Evolutionary conservation across 2,888 invertebrate species (phyloP), one percentile per base, ranked within the genome.

Genomic region (Sarcophaga caerulescens): DNA sequence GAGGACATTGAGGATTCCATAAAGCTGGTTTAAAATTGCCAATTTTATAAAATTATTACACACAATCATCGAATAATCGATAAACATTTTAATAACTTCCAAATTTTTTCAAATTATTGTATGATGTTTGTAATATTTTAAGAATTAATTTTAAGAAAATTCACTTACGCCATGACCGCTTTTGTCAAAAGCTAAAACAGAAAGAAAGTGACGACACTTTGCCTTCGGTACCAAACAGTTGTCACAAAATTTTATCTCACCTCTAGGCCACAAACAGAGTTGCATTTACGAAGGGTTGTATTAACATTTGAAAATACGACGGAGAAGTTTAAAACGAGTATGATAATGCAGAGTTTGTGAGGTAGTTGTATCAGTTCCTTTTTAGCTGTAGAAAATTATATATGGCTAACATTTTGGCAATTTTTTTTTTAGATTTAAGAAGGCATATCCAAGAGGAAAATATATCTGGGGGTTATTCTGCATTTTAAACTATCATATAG

Each of bases 1-100:
- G 87, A 83, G 89, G 89, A 90, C 89, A 93, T 90, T 90, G 87
- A 90, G 63, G 74, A 78, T 89, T 89, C 90, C 91, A 91, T 89
- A 90, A 88, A 91, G 93, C 88, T 93, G 93, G 93, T 93, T 93
- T 93, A 88, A 89, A 91, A 92, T 92, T 93, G 93, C 93, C 85
- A 21, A 3, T 60, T 4, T 78, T 87, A 88, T 87, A 84, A 77
- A 79, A 70, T 70, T 84, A 84, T 14, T 21, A 63, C 21, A 25
- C 14, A 60, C 62, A 69, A 57, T 12, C 6, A 52, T 19, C 65
- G 74, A 21, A 66, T 5, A 6, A n/a, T 35, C 8, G n/a, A 17
- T 14, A 1, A n/a, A 52, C 5, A 59, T 62, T 23, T 52, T n/a
- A 25, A 17, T 60, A 65, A 21, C 21, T 2, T 1, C 3, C 10